phyloP scores from a whole-genome alignment of 2,113 vertebrate genomes.

The Colossoma macropomum region DNA sequence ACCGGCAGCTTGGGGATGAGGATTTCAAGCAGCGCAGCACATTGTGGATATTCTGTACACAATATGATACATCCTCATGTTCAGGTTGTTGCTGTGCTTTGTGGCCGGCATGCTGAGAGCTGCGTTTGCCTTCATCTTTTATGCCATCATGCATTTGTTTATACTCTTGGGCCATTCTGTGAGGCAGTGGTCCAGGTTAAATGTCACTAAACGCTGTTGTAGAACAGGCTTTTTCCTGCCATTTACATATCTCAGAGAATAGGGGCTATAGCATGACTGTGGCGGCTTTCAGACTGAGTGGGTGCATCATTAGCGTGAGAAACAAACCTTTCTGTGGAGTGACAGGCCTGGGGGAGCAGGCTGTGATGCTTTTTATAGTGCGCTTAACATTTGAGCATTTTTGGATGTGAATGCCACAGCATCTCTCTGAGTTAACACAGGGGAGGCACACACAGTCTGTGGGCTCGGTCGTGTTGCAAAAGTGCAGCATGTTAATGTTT shows the following conservation, averaged over 20 bases:
- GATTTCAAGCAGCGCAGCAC: no score
- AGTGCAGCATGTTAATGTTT: neutral
- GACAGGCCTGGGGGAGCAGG: neutral
- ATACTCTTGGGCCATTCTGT: neutral
- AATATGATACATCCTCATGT: neutral
- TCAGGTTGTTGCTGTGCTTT: neutral
- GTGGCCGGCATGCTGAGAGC: neutral
- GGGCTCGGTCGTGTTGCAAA: neutral
- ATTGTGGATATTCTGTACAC: no score
- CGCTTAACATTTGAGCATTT: conserved; percentile 13
- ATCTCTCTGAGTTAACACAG: neutral
- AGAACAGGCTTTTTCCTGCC: neutral
- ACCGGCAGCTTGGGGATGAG: no score
- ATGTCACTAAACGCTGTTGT: conserved; percentile 1
- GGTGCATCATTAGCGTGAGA: conserved; percentile 2
- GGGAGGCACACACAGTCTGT: neutral
- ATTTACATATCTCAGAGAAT: neutral
- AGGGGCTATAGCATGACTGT: neutral
- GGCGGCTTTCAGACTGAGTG: neutral
- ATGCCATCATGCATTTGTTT: neutral
- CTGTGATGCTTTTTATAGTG: conserved; percentile 4
- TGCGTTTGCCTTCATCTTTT: neutral
- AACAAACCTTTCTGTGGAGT: conserved; percentile 18
- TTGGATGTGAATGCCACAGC: neutral
- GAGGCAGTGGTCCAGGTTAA: conserved; percentile 8